Conservation (phyloP, 1,140 invertebrate genomes). For the Scaptomyza graminum region DNA sequence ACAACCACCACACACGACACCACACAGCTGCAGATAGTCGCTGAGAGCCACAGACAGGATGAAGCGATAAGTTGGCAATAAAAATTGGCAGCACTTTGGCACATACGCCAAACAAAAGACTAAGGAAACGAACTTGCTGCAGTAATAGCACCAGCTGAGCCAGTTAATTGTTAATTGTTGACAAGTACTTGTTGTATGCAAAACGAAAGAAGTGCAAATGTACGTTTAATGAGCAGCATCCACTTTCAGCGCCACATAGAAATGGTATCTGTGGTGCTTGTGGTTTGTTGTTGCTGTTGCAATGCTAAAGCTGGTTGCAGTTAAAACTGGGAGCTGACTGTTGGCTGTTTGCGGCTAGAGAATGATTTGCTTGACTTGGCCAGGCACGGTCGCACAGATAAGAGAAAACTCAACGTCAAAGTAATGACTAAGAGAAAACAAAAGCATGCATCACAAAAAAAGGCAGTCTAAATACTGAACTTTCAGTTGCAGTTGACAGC, state of each 20-base stretch:
- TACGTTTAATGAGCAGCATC: constrained; percentile 70
- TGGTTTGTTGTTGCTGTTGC: constrained; percentile 11
- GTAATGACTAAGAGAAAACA: constrained; percentile 32
- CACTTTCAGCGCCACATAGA: background rate
- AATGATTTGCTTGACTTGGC: constrained; percentile 28
- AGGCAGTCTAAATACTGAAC: constrained; percentile 5
- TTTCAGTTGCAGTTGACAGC: constrained; percentile 8
- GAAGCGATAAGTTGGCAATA: constrained; percentile 79
- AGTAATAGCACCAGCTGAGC: constrained; percentile 51
- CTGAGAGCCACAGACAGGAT: constrained; percentile 39
- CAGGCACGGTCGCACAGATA: constrained; percentile 13
- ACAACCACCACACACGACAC: constrained; percentile 62
- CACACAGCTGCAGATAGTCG: constrained; percentile 10
- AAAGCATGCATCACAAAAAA: constrained; percentile 31
- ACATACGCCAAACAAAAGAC: constrained; percentile 67
- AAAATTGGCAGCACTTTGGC: constrained; percentile 80
- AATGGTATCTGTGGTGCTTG: constrained; percentile 23
- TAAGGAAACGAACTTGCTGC: constrained; percentile 57
- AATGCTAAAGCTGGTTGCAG: constrained; percentile 17
- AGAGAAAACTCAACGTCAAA: constrained; percentile 28
- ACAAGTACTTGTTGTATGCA: constrained; percentile 59
- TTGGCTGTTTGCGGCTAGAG: constrained; percentile 38
- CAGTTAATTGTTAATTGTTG: constrained; percentile 80
- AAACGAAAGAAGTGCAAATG: constrained; percentile 72
- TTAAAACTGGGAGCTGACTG: constrained; percentile 35